Conservation (phyloP, 2,888 invertebrate species). For the Hypomecis atomaria region DNA sequence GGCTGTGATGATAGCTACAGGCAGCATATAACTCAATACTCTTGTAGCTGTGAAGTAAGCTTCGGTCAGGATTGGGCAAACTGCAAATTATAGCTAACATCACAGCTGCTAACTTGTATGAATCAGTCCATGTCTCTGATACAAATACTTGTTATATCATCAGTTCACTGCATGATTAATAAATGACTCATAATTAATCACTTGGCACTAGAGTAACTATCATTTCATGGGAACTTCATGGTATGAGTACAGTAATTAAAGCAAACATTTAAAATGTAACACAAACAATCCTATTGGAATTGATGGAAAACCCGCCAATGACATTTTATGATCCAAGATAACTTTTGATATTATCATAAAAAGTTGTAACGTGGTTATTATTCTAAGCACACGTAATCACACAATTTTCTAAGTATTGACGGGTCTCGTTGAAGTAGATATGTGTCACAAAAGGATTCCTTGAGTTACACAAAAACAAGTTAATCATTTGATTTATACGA, state of each 20-base stretch:
- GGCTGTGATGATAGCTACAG: no score
- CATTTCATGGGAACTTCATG: constrained; percentile 46
- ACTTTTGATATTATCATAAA: neutral
- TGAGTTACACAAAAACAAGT: constrained; percentile 23
- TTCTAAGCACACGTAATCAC: no score
- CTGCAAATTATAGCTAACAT: no score
- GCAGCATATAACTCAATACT: no score
- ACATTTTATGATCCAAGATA: neutral
- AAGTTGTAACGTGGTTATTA: neutral
- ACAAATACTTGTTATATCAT: no score
- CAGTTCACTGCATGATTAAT: no score
- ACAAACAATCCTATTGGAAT: constrained; percentile 30
- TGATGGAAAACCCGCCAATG: neutral
- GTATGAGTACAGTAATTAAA: constrained; percentile 52
- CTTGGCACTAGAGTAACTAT: no score
- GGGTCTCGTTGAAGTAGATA: neutral
- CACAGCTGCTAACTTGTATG: no score
- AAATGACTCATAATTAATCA: no score
- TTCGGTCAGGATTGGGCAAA: no score
- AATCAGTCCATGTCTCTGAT: no score
- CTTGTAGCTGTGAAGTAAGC: no score
- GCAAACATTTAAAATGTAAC: constrained; percentile 16
- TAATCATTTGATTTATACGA: neutral
- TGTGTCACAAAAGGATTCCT: constrained; percentile 10
- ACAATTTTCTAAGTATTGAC: neutral